Evolutionary conservation across 2,113 vertebrate species (phyloP).

Genomic region (Casuarius casuarius): DNA sequence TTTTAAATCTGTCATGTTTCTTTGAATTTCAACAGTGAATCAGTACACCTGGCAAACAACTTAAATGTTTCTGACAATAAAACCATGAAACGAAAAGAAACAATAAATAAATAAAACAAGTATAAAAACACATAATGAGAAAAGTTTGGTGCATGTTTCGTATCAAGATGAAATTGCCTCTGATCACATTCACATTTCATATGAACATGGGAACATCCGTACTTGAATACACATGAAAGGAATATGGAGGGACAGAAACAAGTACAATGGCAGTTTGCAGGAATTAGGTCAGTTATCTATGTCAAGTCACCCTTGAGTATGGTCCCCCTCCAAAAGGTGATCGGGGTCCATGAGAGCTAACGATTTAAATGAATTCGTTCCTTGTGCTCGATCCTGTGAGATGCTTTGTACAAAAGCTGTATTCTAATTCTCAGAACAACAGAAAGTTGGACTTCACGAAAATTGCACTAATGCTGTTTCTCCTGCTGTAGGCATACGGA

Average conservation of each 20-base stretch:
- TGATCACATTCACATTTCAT: not conserved
- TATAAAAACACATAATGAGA: not conserved
- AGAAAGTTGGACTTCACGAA: not conserved
- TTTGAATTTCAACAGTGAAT: not conserved
- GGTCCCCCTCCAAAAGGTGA: not conserved
- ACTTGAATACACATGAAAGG: not conserved
- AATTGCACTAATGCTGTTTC: not conserved
- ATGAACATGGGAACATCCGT: not conserved
- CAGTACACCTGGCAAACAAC: not conserved
- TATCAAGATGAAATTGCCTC: not conserved
- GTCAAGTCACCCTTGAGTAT: not conserved
- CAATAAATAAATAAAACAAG: not conserved
- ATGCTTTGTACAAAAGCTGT: not conserved
- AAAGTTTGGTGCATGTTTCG: not conserved
- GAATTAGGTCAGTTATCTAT: not conserved
- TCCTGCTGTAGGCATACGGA: not conserved
- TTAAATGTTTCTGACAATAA: not conserved
- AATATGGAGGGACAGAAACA: not conserved
- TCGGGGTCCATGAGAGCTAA: not conserved
- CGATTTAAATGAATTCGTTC: not conserved
- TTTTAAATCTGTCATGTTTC: not conserved
- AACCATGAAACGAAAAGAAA: not conserved
- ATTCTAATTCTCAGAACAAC: not conserved
- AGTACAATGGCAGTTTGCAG: not conserved
- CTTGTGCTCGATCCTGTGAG: not conserved